These are phyloP conservation scores for Pinna nobilis DNA, from an alignment of 1,140 invertebrate genomes.

Conservation along the genomic window DNA sequence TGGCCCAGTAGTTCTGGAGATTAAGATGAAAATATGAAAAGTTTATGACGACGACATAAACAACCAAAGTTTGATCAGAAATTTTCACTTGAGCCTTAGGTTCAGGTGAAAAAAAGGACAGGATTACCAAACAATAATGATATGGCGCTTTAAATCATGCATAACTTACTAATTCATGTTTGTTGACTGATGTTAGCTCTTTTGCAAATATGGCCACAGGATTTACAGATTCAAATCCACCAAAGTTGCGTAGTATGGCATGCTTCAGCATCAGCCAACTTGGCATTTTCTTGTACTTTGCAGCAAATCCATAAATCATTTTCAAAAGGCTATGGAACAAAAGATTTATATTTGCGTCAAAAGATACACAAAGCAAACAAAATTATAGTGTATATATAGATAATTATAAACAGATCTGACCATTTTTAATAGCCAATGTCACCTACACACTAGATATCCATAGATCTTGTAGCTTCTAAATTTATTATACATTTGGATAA, in stretches of 20 bases:
- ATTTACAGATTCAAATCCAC: constrained; percentile 59
- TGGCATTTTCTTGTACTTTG: constrained; percentile 39
- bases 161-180: neutral
- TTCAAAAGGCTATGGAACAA: constrained; percentile 62
- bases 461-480: too few species aligned
- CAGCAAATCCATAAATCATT: constrained; percentile 65
- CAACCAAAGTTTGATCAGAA: neutral
- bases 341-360: too few species aligned
- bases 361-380: too few species aligned
- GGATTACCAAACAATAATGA: neutral
- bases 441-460: too few species aligned
- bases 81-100: neutral
- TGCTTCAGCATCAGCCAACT: constrained; percentile 59
- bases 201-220: constrained; percentile 55
- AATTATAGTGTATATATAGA: too few species aligned
- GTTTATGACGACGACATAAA: neutral
- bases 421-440: too few species aligned
- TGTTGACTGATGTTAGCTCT: constrained; percentile 6
- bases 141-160: neutral
- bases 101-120: neutral
- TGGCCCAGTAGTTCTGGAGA: too few species aligned
- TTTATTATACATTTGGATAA: too few species aligned
- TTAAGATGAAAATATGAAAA: neutral
- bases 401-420: too few species aligned
- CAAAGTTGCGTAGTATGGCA: constrained; percentile 67